Base-by-base conservation (phyloP, 2,888 invertebrate species). In the Eupithecia dodoneata region DNA sequence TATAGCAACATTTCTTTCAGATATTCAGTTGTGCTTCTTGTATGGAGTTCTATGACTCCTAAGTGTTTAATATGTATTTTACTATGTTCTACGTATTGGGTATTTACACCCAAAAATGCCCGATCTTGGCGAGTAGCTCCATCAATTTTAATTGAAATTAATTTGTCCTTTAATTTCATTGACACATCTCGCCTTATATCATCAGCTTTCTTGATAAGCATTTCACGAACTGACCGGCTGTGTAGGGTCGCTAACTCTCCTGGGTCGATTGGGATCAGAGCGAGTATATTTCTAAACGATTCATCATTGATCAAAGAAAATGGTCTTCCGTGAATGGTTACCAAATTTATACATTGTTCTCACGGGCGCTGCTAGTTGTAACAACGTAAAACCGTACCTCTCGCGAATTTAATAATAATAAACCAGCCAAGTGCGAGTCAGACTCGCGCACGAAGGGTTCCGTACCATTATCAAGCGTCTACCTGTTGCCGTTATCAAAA, bases 291-390 rank as follows among this genome's bases (percentile, higher is more conserved):
- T 71, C 76, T 67, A 52, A 80, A 78, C 55, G 78, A 73, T 10
- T 74, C 47, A 52, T 80, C 76, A 42, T 79, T 52, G 12, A 79
- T 65, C 59, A 79, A 30, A 2, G 76, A 76, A 71, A 80, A 78
- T 55, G 78, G 80, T 66, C 77, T 75, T 44, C 79, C 79, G 63
- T 80, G 77, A 59, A 80, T 41, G 6, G 79, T 63, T 18, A 77
- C 75, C 52, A 79, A 76, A 10, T 79, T 76, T n/a, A 55, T 55
- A 55, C 55, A 55, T 7, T 55, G 55, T 7, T 55, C 55, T 4
- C 55, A n/a, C n/a, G 45, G 45, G 45, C 4, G 45, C 45, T 45
- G 45, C 45, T 45, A 45, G 45, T 1, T 45, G 45, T 45, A 5
- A 5, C 45, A 45, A 45, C 6, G 6, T 45, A 45, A 45, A 45